phyloP scores from a whole-genome alignment of 2,888 invertebrate species.

The Cryptocheilus praepositus region DNA sequence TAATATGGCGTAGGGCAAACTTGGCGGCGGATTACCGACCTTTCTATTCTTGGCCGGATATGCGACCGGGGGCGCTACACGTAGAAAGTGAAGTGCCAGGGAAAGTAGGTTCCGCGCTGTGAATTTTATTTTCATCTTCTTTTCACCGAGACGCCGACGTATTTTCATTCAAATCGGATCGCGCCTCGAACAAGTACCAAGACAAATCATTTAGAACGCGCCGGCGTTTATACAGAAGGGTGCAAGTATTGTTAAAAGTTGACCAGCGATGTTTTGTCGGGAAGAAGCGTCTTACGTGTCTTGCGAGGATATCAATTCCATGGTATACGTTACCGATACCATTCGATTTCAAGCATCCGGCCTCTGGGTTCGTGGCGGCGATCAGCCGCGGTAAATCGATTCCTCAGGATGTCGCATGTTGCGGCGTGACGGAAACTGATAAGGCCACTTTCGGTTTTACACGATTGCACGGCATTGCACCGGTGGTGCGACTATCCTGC shows the following conservation, averaged over 20 bases:
- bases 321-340: conserved; percentile 41
- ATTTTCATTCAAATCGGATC: too few species aligned
- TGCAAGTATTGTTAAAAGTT: too few species aligned
- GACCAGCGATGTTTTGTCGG: too few species aligned
- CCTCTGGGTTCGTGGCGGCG: neutral
- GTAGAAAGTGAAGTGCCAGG: too few species aligned
- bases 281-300: conserved; percentile 20
- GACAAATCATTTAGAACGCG: conserved; percentile 28
- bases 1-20: too few species aligned
- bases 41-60: too few species aligned
- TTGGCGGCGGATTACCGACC: too few species aligned
- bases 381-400: conserved; percentile 12
- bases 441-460: conserved; percentile 48
- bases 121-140: too few species aligned
- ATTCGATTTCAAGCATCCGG: conserved; percentile 46
- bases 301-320: conserved; percentile 40
- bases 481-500: neutral
- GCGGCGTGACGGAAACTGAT: conserved; percentile 22
- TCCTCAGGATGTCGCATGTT: conserved; percentile 16
- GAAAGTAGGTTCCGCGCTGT: too few species aligned
- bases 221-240: too few species aligned
- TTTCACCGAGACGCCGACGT: too few species aligned
- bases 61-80: too few species aligned
- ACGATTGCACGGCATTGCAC: conserved; percentile 13
- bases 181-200: conserved; percentile 9